These are phyloP conservation scores for Fragum whitleyi DNA, from an alignment of 2,888 invertebrate genomes.

Conservation along the genomic window DNA sequence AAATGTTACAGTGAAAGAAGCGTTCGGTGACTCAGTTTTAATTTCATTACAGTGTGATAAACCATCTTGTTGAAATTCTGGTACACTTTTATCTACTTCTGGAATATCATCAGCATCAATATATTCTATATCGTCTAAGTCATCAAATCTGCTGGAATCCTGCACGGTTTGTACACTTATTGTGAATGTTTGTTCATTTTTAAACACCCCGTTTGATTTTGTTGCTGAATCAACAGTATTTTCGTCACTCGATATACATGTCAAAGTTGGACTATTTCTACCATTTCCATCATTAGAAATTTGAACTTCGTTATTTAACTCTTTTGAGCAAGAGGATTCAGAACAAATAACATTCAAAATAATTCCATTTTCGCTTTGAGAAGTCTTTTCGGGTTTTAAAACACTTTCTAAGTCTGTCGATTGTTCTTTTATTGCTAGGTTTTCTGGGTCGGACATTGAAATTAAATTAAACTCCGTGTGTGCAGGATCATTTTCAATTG, in stretches of 20 bases:
- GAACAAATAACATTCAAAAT: not conserved
- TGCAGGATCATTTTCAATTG: slow-evolving; percentile 21
- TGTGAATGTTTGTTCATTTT: not conserved
- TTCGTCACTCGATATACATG: not conserved
- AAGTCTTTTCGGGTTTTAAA: not conserved
- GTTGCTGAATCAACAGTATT: not conserved
- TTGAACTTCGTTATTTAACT: not conserved
- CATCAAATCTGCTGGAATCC: not conserved
- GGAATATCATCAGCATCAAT: slow-evolving; percentile 51
- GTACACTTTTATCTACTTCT: not conserved
- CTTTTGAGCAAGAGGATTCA: not conserved
- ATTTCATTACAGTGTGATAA: no score
- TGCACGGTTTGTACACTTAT: not conserved
- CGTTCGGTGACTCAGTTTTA: slow-evolving; percentile 12
- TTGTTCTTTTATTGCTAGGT: slow-evolving; percentile 5
- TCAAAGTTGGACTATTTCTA: not conserved
- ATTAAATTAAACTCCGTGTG: slow-evolving; percentile 19
- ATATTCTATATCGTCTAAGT: slow-evolving; percentile 56
- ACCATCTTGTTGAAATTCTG: not conserved
- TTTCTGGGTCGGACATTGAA: slow-evolving; percentile 15
- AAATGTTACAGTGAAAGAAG: slow-evolving; percentile 24
- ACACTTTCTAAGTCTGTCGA: not conserved
- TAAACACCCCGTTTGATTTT: not conserved
- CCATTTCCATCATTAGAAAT: not conserved
- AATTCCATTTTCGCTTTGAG: not conserved